A percentile compares a stretch with the other conserved stretches of the same genome.
Evolutionary conservation across 2,888 invertebrate genomes (phyloP).

Genomic region (Physocephala rufipes): DNA sequence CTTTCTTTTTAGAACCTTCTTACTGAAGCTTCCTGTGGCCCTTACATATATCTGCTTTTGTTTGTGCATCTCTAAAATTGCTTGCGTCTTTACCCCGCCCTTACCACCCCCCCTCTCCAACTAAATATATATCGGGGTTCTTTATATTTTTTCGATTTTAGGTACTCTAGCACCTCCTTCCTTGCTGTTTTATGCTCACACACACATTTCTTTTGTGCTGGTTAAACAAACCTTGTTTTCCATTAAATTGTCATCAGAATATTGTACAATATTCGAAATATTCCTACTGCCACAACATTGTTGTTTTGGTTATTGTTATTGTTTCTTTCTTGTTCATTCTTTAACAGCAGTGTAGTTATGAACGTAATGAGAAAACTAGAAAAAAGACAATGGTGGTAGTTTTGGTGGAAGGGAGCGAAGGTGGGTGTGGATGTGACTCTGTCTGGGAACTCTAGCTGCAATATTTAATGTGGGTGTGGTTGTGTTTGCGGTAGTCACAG

Average conservation of each 20-base stretch:
- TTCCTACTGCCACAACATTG: neutral
- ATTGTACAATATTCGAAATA: neutral
- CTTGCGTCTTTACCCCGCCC: too few species aligned
- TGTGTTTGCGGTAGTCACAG: too few species aligned
- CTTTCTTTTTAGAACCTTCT: too few species aligned
- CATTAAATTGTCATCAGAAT: constrained; percentile 34
- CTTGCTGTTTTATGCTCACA: neutral
- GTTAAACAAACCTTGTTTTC: constrained; percentile 25
- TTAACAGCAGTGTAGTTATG: neutral
- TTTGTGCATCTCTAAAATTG: neutral
- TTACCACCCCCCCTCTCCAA: neutral
- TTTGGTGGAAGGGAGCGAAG: neutral
- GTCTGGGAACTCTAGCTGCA: too few species aligned
- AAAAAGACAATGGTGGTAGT: too few species aligned
- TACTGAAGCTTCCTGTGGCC: too few species aligned
- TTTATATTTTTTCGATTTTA: neutral
- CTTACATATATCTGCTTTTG: too few species aligned
- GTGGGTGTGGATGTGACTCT: neutral
- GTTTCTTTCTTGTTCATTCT: neutral
- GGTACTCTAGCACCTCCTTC: neutral
- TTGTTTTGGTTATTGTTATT: constrained; percentile 3
- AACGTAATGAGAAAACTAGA: neutral
- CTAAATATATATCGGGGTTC: neutral
- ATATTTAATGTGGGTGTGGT: too few species aligned
- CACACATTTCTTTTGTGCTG: neutral